Conservation (phyloP, 2,888 invertebrate genomes). For the Invenusta paracnida region DNA sequence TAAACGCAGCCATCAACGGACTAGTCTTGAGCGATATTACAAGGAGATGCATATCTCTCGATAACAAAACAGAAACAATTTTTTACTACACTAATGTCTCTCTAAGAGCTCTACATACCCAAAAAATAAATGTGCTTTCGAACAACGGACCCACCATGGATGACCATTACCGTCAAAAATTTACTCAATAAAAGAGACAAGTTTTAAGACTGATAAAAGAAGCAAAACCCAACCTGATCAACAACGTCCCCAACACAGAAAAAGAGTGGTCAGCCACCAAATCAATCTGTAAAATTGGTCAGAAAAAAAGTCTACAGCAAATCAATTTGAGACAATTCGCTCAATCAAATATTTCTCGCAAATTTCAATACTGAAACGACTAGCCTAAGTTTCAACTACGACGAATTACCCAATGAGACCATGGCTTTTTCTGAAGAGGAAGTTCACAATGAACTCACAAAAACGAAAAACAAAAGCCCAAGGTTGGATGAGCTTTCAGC, state of each 20-base stretch:
- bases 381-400: neutral
- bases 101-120: neutral
- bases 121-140: neutral
- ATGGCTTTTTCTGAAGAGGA: neutral
- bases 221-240: neutral
- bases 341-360: neutral
- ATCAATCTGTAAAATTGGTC: slow-evolving; percentile 3
- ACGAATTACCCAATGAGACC: neutral
- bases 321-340: neutral
- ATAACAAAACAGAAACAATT: neutral
- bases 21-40: no score
- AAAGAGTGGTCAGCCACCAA: slow-evolving; percentile 9
- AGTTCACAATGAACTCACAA: slow-evolving; percentile 7
- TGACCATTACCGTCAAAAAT: neutral
- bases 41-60: no score
- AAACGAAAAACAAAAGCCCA: slow-evolving; percentile 28
- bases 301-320: neutral
- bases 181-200: neutral
- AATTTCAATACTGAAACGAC: neutral
- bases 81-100: neutral
- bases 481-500: neutral
- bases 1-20: neutral
- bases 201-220: slow-evolving; percentile 1
- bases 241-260: neutral
- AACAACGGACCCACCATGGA: slow-evolving; percentile 10